Evolutionary conservation across 2,888 invertebrate species (phyloP), one percentile per base, ranked within the genome.

Genomic region (Schizotus pectinicornis): DNA sequence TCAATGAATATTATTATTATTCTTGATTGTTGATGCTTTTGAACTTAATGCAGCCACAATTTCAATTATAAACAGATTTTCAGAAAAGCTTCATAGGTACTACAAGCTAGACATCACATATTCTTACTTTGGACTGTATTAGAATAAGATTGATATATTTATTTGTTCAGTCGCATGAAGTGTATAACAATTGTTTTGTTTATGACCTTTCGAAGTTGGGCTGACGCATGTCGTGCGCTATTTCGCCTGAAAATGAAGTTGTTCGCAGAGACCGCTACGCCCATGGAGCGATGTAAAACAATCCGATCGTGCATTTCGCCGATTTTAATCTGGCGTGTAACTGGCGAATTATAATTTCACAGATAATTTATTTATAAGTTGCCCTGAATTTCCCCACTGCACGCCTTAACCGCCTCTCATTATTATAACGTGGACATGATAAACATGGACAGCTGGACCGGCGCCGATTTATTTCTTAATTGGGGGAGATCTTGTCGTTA

Each of bases 381-480:
- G 42, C 13, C 50, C 42, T 35, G 49, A 48, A 56, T 56, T 49
- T 46, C 42, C 33, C 32, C 37, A 48, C 3, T 22, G 22, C 22
- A 22, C 22, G 22, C 12, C 33, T 53, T 45, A 53, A 53, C 45
- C 53, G 13, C 32, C 13, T 46, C 31, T 8, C 37, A 43, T 39
- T 37, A 32, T 52, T 43, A 45, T 52, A 52, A 45, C 41, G 37
- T 31, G 39, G 22, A 11, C 38, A 50, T 37, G 41, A 50, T 50
- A 50, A 50, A 50, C 12, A 50, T 33, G 32, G 33, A 41, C 41
- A 34, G 32, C 34, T 31, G 36, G 31, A 52, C 52, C 30, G 43
- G 43, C 34, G 7, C 37, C 46, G 46, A 63, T 63, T 63, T 60
- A 60, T 63, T 60, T 60, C 63, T 60, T 60, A 63, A 63, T 63